Percentiles rank a stretch among this genome's conserved stretches.
Conservation (phyloP, 2,888 invertebrate genomes). For the Chrysodeixis includens region DNA sequence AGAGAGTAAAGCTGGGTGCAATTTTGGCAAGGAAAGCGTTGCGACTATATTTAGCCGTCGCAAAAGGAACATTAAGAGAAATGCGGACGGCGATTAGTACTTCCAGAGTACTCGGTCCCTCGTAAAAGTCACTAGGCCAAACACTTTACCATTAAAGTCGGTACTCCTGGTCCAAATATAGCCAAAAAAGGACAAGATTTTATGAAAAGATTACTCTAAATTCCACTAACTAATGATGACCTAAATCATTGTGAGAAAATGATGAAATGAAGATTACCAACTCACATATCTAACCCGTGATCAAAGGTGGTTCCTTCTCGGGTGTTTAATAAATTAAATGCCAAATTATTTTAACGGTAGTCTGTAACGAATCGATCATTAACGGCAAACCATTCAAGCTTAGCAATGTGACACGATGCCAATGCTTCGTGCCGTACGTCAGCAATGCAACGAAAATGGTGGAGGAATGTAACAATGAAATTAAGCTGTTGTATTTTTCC, state of each 20-base stretch:
- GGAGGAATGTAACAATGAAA: background rate
- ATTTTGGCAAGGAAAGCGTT: constrained; percentile 4
- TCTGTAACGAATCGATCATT: background rate
- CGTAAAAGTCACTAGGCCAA: background rate
- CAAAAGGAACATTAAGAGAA: constrained; percentile 4
- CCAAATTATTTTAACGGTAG: background rate
- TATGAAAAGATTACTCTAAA: background rate
- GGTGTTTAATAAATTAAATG: background rate
- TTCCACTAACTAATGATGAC: background rate
- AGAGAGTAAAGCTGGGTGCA: background rate
- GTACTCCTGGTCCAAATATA: no score
- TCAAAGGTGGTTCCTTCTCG: background rate
- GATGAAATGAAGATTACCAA: no score
- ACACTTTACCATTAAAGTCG: background rate
- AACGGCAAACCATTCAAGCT: background rate
- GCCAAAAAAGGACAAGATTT: background rate
- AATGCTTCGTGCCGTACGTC: background rate
- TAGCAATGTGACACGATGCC: background rate
- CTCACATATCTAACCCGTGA: no score
- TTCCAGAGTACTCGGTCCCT: background rate
- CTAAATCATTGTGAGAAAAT: no score
- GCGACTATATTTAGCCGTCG: background rate
- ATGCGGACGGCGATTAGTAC: background rate
- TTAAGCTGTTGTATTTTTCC: background rate
- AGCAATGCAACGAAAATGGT: background rate